Evolutionary conservation across 2,888 invertebrate species (phyloP), one percentile per base, ranked within the genome.

Genomic region (Pantelozetes paolii): DNA sequence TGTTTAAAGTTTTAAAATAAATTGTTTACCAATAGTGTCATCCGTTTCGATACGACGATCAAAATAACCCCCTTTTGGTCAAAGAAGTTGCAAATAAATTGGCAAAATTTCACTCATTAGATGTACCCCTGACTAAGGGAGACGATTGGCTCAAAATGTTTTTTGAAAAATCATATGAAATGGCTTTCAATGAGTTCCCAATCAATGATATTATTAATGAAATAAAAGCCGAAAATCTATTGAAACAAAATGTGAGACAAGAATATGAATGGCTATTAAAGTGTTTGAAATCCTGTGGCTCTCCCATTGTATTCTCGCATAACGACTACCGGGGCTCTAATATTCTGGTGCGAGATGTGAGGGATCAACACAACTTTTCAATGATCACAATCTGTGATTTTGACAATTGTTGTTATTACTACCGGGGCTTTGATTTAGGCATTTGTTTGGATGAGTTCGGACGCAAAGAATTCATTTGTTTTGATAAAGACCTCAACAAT

Each of bases 311-410:
- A 15, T 71, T 71, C 59, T 54, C 28, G 11, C 71, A 71, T 32
- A 71, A 71, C 57, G 71, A 71, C 30, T 71, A 28, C 50, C 54
- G 71, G 15, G 32, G 71, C 15, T 26, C 50, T 9, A 71, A 71
- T 54, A 48, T 50, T 20, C 11, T 71, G 32, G 71, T 71, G 5
- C 23, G n/a, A 1, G 30, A 59, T 2, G 15, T 28, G n/a, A n/a
- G n/a, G 30, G 30, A 18, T 59, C 13, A 59, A 6, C 6, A 59
- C 8, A 54, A 57, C n/a, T n/a, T n/a, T 1, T 8, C 1, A 20
- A 15, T 9, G 8, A 18, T 40, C 13, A 42, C 26, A 26, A 9
- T 71, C 13, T 54, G 54, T 32, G 71, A 71, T 20, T 71, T 71
- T 15, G 71, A 71, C 5, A 57, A 71, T 59, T 28, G 28, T 9